phyloP scores from a whole-genome alignment of 2,888 invertebrate species.

The Allolobophora icterica region DNA sequence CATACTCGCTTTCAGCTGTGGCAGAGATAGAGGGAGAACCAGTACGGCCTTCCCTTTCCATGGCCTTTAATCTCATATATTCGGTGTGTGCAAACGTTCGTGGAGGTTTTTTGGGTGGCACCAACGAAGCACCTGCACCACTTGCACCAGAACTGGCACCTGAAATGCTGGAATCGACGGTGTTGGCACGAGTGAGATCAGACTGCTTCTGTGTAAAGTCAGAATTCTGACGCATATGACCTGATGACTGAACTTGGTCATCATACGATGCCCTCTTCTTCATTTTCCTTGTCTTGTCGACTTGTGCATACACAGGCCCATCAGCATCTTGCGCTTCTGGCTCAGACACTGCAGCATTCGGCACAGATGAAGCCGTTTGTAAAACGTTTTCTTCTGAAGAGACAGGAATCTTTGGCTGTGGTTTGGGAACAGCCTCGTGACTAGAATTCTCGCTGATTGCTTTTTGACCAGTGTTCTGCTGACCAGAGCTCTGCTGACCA shows the following conservation, averaged over 20 bases:
- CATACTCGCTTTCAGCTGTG: not conserved
- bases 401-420: not conserved
- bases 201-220: not conserved
- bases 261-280: not conserved
- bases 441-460: not conserved
- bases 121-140: not conserved
- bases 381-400: not conserved
- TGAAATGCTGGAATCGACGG: not conserved
- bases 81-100: constrained; percentile 29
- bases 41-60: not conserved
- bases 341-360: not conserved
- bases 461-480: not conserved
- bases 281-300: not conserved
- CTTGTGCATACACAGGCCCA: constrained; percentile 6
- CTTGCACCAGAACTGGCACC: not conserved
- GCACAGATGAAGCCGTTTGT: not conserved
- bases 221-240: not conserved
- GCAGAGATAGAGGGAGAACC: not conserved
- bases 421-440: not conserved
- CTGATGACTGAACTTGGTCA: not conserved
- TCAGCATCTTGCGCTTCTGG: not conserved
- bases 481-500: not conserved
- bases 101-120: constrained; percentile 29
- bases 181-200: not conserved
- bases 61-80: not conserved